These are phyloP conservation scores for Acanthosepion pharaonis DNA, from an alignment of 2,888 invertebrate species.

Conservation along the genomic window DNA sequence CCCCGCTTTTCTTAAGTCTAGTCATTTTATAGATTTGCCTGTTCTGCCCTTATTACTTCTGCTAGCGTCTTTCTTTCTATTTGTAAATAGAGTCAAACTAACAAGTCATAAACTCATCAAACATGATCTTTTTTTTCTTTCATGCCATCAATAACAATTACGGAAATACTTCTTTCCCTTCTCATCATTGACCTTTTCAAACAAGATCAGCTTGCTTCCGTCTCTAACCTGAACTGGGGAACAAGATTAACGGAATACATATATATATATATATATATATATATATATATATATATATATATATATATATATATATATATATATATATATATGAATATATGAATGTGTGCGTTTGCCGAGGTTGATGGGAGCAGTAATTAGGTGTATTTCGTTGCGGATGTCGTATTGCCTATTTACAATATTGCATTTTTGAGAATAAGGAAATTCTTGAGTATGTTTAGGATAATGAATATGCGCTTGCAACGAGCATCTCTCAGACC, in stretches of 20 bases:
- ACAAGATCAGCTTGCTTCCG: neutral
- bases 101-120: neutral
- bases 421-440: neutral
- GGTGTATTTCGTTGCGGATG: neutral
- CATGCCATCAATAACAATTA: neutral
- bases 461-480: neutral
- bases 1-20: neutral
- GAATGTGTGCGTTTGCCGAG: too few species aligned
- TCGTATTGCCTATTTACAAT: neutral
- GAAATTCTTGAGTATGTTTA: neutral
- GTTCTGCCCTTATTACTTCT: neutral
- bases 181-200: neutral
- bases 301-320: too few species aligned
- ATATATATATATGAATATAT: neutral
- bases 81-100: conserved; percentile 33
- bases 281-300: neutral
- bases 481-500: neutral
- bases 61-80: neutral
- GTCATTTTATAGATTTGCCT: neutral
- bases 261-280: too few species aligned
- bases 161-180: neutral
- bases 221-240: neutral
- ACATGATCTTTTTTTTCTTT: neutral
- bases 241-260: neutral
- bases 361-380: neutral